Evolutionary conservation across 1,140 invertebrate genomes (phyloP).

Genomic region (Luehdorfia chinensis): DNA sequence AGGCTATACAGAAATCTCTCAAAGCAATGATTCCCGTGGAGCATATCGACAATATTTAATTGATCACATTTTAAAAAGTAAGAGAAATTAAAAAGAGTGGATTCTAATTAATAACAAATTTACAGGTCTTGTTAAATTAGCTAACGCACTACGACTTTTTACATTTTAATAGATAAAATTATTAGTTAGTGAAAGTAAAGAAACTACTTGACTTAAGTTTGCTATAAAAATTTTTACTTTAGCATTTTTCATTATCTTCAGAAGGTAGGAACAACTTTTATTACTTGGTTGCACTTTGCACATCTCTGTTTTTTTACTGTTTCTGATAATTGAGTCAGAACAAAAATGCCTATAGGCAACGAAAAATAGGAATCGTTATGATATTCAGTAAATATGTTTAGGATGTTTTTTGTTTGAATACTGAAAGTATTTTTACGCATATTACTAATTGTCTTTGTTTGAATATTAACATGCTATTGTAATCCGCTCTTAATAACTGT

Average conservation of each 20-base stretch:
- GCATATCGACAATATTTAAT: slow-evolving; percentile 67
- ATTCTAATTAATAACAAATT: slow-evolving; percentile 25
- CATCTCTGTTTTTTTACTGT: too few relatives aligned
- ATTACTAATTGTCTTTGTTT: too few relatives aligned
- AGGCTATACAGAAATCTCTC: slow-evolving; percentile 41
- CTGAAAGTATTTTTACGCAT: too few relatives aligned
- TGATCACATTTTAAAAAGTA: slow-evolving; percentile 21
- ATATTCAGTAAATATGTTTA: too few relatives aligned
- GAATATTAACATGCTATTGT: too few relatives aligned
- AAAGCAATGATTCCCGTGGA: slow-evolving; percentile 59
- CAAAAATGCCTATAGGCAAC: too few relatives aligned
- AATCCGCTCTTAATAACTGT: slow-evolving; percentile 32
- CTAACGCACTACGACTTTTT: not conserved
- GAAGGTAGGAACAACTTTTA: too few relatives aligned
- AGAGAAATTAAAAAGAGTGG: slow-evolving; percentile 23
- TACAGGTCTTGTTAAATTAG: not conserved
- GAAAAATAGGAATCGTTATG: too few relatives aligned
- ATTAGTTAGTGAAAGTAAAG: not conserved
- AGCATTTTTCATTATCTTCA: not conserved
- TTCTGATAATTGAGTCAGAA: too few relatives aligned
- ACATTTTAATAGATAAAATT: not conserved
- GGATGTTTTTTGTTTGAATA: too few relatives aligned
- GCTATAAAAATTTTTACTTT: not conserved
- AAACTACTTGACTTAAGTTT: not conserved
- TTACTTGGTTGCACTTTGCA: too few relatives aligned